These are phyloP conservation scores for Siphamia tubifer DNA, from an alignment of 2,113 vertebrate species.

Conservation along the genomic window DNA sequence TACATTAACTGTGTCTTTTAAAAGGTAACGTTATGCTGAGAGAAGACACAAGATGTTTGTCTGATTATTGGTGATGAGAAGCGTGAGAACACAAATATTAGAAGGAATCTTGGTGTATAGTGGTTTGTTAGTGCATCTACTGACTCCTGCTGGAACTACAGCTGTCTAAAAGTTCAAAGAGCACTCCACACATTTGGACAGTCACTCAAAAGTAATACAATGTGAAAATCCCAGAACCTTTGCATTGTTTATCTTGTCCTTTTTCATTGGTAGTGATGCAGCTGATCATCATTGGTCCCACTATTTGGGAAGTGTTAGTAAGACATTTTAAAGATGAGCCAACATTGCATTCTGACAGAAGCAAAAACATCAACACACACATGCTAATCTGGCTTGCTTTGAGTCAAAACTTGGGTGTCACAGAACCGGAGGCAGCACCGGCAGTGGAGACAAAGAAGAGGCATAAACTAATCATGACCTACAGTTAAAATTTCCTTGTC, in stretches of 20 bases:
- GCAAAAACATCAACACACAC: constrained; percentile 56
- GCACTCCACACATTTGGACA: neutral
- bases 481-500: neutral
- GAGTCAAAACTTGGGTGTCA: constrained; percentile 2
- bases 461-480: constrained; percentile 21
- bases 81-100: constrained; percentile 39
- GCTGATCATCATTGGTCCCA: constrained; percentile 37
- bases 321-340: constrained; percentile 8
- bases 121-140: constrained; percentile 13
- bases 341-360: constrained; percentile 51
- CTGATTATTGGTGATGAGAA: constrained; percentile 28
- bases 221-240: neutral
- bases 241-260: neutral
- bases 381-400: constrained; percentile 33
- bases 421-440: neutral
- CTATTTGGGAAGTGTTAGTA: constrained; percentile 25
- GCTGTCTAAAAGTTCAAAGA: constrained; percentile 28
- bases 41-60: constrained; percentile 44
- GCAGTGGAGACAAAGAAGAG: constrained; percentile 5
- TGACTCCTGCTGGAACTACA: constrained; percentile 29
- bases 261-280: neutral
- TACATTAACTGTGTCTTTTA: constrained; percentile 55
- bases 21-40: constrained; percentile 67
- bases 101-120: constrained; percentile 37
- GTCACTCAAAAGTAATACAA: neutral